phyloP scores from a whole-genome alignment of 2,888 invertebrate species.

The Tiliacea citrago region DNA sequence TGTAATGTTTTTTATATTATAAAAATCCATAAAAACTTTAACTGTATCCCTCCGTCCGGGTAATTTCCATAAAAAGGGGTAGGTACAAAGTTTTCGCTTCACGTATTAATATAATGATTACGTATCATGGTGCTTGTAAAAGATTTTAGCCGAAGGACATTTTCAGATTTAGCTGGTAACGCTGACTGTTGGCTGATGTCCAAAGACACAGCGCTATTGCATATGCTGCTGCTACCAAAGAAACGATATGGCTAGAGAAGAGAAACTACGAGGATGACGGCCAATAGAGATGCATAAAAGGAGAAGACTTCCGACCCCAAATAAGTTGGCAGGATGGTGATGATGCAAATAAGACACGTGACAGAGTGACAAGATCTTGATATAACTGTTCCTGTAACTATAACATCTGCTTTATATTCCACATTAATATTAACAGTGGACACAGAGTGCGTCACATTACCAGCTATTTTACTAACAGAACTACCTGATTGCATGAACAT shows the following conservation, averaged over 20 bases:
- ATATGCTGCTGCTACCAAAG: not conserved
- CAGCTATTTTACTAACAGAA: conserved; percentile 82
- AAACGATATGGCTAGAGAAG: not conserved
- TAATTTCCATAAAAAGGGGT: too few species aligned
- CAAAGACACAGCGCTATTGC: not conserved
- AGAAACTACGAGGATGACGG: not conserved
- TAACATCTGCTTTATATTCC: conserved; percentile 84
- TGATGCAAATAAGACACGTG: conserved; percentile 45
- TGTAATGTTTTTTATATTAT: too few species aligned
- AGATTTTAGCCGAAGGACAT: not conserved
- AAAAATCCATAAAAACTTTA: too few species aligned
- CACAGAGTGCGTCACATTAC: conserved; percentile 80
- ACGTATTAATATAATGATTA: not conserved
- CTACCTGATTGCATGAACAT: conserved; percentile 69
- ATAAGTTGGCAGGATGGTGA: not conserved
- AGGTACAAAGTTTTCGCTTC: too few species aligned
- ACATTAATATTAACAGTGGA: conserved; percentile 87
- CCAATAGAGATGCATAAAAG: not conserved
- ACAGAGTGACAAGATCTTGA: conserved; percentile 62
- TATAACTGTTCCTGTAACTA: conserved; percentile 72
- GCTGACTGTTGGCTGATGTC: not conserved
- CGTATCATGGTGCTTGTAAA: not conserved
- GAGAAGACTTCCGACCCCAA: not conserved
- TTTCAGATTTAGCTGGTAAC: not conserved
- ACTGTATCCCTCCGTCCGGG: too few species aligned